Percentiles rank a stretch among this genome's conserved stretches.
Evolutionary conservation across 1,140 invertebrate genomes (phyloP).

Genomic region (Sminthurides bifidus): DNA sequence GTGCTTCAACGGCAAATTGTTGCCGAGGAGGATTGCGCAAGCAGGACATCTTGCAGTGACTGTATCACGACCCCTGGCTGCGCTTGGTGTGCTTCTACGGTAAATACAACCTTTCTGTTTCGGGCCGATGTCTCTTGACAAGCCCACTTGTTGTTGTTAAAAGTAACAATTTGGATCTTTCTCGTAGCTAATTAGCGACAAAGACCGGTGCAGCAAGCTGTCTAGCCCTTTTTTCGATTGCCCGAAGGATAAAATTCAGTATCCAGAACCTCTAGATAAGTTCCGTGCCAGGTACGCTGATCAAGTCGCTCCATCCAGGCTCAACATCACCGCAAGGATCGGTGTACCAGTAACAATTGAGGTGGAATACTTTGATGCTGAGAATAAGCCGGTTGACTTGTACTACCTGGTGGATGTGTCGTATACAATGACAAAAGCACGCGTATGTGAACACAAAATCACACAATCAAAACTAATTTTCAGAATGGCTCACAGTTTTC

Average conservation of each 20-base stretch:
- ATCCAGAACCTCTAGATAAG: neutral
- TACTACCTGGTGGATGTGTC: conserved; percentile 56
- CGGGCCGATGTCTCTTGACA: neutral
- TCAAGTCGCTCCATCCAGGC: neutral
- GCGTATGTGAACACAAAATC: conserved; percentile 37
- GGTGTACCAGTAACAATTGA: conserved; percentile 7
- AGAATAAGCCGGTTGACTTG: conserved; percentile 46
- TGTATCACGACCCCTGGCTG: conserved; percentile 9
- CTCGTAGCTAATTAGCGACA: neutral
- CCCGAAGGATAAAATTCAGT: too few species aligned
- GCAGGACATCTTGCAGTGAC: neutral
- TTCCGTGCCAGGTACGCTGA: neutral
- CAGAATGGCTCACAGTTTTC: neutral
- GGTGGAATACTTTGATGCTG: neutral
- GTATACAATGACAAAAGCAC: conserved; percentile 51
- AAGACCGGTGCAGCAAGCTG: neutral
- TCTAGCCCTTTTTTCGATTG: too few species aligned
- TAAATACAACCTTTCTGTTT: too few species aligned
- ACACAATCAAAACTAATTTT: neutral
- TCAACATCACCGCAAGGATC: neutral
- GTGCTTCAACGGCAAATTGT: too few species aligned
- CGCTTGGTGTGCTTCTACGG: conserved; percentile 10
- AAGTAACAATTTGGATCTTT: neutral
- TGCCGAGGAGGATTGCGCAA: conserved; percentile 1
- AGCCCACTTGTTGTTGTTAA: neutral